These are phyloP conservation scores for Itoplectis maculator DNA, from an alignment of 2,888 invertebrate genomes.

Conservation along the genomic window DNA sequence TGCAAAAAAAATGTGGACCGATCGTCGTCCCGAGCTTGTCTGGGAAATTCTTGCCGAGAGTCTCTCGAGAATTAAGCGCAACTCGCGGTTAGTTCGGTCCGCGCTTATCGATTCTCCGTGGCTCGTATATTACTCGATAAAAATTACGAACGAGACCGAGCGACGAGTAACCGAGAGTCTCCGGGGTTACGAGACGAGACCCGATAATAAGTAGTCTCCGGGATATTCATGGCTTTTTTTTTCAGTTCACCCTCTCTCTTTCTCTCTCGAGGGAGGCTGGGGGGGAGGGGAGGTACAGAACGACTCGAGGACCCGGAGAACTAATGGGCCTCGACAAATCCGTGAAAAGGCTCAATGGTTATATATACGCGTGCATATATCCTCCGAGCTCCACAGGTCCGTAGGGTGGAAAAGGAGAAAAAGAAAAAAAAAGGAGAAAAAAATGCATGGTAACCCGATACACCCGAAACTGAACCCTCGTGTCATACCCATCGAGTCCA, in stretches of 20 bases:
- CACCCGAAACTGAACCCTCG: conserved; percentile 47
- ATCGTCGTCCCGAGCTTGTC: background rate
- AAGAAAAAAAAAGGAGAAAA: conserved; percentile 36
- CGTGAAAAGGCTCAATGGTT: conserved; percentile 53
- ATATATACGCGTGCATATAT: conserved; percentile 47
- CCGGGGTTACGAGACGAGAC: conserved; percentile 30
- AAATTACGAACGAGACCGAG: conserved; percentile 36
- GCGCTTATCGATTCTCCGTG: conserved; percentile 66
- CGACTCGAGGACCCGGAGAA: conserved; percentile 41
- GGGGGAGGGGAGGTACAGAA: conserved; percentile 48
- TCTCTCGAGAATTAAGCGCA: background rate
- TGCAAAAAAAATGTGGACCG: background rate
- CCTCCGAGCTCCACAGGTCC: conserved; percentile 41
- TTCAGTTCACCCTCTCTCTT: conserved; percentile 46
- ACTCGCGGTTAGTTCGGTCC: conserved; percentile 61
- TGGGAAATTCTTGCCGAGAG: background rate
- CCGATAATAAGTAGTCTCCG: conserved; percentile 61
- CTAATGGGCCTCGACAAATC: conserved; percentile 69
- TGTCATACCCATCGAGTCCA: conserved; percentile 48
- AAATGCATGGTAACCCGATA: conserved; percentile 58
- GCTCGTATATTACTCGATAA: conserved; percentile 68
- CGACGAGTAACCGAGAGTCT: conserved; percentile 21
- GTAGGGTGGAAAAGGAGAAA: background rate
- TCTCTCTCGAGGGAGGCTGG: too few species aligned
- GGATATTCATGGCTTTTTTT: conserved; percentile 59